These are phyloP conservation scores for Contarinia nasturtii DNA, from an alignment of 1,140 invertebrate species.

Conservation along the genomic window DNA sequence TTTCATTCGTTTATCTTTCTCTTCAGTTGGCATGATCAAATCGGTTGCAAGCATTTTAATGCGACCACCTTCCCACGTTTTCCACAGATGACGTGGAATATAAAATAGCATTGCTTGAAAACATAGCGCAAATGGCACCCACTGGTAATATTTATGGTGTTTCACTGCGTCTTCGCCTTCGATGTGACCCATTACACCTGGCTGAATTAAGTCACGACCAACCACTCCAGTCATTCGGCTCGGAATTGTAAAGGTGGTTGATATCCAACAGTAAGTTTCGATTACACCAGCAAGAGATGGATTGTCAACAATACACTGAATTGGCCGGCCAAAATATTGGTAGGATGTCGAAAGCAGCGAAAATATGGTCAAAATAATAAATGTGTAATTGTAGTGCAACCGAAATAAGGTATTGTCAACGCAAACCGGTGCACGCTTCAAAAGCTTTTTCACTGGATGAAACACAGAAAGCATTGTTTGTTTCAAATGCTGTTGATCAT, in stretches of 20 bases:
- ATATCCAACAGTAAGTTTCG: slow-evolving; percentile 93
- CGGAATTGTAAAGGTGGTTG: slow-evolving; percentile 79
- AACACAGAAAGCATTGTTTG: slow-evolving; percentile 82
- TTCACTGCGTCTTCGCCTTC: slow-evolving; percentile 60
- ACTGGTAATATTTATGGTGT: slow-evolving; percentile 92
- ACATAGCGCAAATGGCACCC: slow-evolving; percentile 85
- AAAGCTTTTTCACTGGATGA: slow-evolving; percentile 74
- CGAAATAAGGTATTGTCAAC: slow-evolving; percentile 91
- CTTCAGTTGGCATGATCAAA: slow-evolving; percentile 58
- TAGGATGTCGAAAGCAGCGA: slow-evolving; percentile 77
- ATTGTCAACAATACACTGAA: slow-evolving; percentile 75
- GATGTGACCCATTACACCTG: slow-evolving; percentile 50
- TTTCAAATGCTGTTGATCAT: neutral
- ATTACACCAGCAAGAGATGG: slow-evolving; percentile 69
- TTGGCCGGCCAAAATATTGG: slow-evolving; percentile 88
- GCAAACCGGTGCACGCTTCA: slow-evolving; percentile 76
- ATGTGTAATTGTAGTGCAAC: slow-evolving; percentile 84
- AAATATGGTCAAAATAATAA: slow-evolving; percentile 76
- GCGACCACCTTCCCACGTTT: slow-evolving; percentile 71
- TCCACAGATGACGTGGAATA: slow-evolving; percentile 76
- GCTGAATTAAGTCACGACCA: slow-evolving; percentile 53
- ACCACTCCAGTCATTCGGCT: slow-evolving; percentile 45
- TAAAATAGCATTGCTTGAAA: slow-evolving; percentile 90
- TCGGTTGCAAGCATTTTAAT: slow-evolving; percentile 74
- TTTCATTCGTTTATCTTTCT: no score